phyloP scores from a whole-genome alignment of 2,113 vertebrate species.

The Apus apus region DNA sequence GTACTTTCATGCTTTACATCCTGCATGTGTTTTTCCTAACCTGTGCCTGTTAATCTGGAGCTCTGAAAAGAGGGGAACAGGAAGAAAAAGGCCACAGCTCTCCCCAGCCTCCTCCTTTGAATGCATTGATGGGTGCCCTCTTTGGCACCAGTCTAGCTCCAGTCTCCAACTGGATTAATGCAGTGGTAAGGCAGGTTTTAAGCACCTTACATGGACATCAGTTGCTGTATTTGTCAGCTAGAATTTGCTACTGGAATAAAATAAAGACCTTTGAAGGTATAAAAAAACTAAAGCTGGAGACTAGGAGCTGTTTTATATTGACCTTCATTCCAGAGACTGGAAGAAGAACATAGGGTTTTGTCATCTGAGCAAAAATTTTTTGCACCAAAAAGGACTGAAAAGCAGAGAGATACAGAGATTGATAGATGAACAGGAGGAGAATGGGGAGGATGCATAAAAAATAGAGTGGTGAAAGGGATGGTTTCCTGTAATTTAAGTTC shows the following conservation, averaged over 20 bases:
- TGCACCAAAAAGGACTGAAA: neutral
- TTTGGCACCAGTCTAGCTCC: neutral
- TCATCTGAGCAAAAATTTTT: constrained; percentile 7
- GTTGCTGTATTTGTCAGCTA: neutral
- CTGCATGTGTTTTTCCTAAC: neutral
- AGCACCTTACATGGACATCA: neutral
- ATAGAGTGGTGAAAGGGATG: neutral
- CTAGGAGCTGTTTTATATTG: constrained; percentile 37
- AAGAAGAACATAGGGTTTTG: constrained; percentile 10
- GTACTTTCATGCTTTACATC: neutral
- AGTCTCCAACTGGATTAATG: neutral
- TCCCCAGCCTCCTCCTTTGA: neutral
- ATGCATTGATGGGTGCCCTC: neutral
- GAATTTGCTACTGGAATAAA: constrained; percentile 35
- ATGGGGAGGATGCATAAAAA: neutral
- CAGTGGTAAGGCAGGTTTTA: neutral
- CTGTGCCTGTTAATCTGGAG: neutral
- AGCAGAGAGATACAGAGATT: neutral
- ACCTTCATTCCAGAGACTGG: constrained; percentile 37
- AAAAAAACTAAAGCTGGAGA: neutral
- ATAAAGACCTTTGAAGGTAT: constrained; percentile 21
- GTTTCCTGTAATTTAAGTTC: neutral
- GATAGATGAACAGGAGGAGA: neutral
- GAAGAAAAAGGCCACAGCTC: neutral
- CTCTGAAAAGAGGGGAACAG: neutral